Base-by-base conservation (phyloP, 2,797 vertebrate species). In the Oryzias dopingdopingensis region DNA sequence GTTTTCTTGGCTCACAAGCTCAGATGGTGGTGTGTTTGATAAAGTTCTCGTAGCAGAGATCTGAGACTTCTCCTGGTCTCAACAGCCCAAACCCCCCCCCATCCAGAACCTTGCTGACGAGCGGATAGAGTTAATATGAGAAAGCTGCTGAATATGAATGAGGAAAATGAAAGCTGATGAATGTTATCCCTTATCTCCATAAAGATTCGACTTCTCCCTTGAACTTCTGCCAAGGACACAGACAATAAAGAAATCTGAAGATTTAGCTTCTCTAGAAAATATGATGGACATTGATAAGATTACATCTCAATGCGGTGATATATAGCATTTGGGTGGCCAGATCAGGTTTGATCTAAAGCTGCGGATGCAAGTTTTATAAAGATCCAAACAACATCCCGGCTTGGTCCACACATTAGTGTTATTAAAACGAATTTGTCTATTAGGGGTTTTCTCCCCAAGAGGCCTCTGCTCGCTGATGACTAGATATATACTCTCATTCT, bases 161-260 rank as follows among this genome's bases (percentile, higher is more conserved):
- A 87, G 85, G 74, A 72, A 80, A 86, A 86, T 85, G 83, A 86
- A 85, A 86, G 86, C 81, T 85, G 83, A 88, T 84, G 79, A 84
- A 83, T 83, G 84, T 80, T 88, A 79, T 84, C 82, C 77, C 82
- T 91, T 90, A 91, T 91, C 91, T 86, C 80, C 77, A 72, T 79
- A 81, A 82, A 90, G 88, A 91, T 90, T 87, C 90, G 75, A 85
- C 80, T 54, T 72, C 77, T 90, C 76, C 88, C 85, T 86, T 90
- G 85, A 91, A 91, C 83, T 74, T 72, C 72, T 59, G 62, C 73
- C 89, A 91, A 90, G 90, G 90, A 88, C 90, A 73, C 81, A 65
- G 66, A 79, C 75, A 81, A 70, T 81, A 86, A 84, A 84, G 79
- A 83, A 65, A 85, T 79, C 78, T 86, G 69, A 88, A 77, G 80